Evolutionary conservation across 2,113 vertebrate species (phyloP), one percentile per base, ranked within the genome.

Genomic region (Pagrus major): DNA sequence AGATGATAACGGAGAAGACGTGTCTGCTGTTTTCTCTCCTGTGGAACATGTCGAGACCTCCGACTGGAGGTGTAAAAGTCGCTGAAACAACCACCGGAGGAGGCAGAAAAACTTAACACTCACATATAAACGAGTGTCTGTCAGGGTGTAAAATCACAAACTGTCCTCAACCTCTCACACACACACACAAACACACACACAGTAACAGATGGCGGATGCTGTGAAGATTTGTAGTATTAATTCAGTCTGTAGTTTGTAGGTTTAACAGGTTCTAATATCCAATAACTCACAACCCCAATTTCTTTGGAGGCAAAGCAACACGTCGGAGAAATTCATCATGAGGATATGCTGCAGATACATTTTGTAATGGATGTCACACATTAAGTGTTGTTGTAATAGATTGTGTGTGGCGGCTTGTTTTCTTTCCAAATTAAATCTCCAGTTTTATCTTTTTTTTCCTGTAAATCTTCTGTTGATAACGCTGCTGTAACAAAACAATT

Each of bases 221-320:
- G 52, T 74, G 61, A 23, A 52, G 35, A 61, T 75, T 61, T 69
- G 37, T 63, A 55, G 44, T 63, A 54, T 37, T 55, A 23, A 55
- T 75, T 68, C 64, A 54, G 27, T 54, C 29, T 39, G 23, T 63
- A 18, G 5, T 1, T 31, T 31, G 41, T 3, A 8, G 21, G 35
- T 63, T 63, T 29, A 67, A 44, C 47, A 66, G 37, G 10, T 61
- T 58, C 21, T 10, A 35, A 16, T 42, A 31, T 44, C 11, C 8
- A 44, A 60, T 68, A 61, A 74, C 74, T 60, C 61, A 66, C 31
- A 44, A 20, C 23, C 35, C 25, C 6, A 49, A 41, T 58, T 79
- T 46, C 7, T 18, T 55, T 11, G 6, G 12, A 18, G 31, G 23
- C 5, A 39, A 42, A 78, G 69, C 23, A 60, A 78, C 25, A 60